Evolutionary conservation across 2,888 invertebrate species (phyloP).

Genomic region (Chydorus sphaericus): DNA sequence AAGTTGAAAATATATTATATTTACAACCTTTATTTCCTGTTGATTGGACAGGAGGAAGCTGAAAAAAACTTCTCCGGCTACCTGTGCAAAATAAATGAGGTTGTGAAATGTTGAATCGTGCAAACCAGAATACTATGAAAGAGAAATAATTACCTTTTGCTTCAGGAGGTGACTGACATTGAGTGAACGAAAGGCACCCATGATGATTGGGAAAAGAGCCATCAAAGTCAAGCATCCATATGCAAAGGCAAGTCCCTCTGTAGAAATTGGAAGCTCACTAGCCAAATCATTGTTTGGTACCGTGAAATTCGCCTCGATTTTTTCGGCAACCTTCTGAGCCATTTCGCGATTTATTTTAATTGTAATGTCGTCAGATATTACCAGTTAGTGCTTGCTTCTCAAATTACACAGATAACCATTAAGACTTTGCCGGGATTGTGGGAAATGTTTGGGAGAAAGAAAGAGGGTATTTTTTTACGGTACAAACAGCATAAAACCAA

Average conservation of each 20-base stretch:
- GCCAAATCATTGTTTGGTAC: not conserved
- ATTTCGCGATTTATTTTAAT: no score
- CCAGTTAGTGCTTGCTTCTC: no score
- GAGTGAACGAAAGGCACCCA: conserved; percentile 84
- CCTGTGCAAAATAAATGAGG: conserved; percentile 37
- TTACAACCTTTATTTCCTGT: no score
- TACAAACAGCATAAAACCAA: no score
- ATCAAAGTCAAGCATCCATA: conserved; percentile 86
- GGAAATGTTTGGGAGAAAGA: no score
- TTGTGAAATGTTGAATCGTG: not conserved
- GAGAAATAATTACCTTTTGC: conserved; percentile 48
- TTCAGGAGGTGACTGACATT: conserved; percentile 81
- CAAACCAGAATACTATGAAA: not conserved
- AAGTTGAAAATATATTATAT: no score
- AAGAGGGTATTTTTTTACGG: no score
- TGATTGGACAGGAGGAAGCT: no score
- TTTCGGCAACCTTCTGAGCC: not conserved
- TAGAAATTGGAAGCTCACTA: conserved; percentile 50
- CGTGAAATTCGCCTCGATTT: not conserved
- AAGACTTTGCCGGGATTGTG: no score
- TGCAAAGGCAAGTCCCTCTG: conserved; percentile 87
- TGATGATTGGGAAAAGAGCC: conserved; percentile 90
- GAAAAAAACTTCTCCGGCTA: conserved; percentile 74
- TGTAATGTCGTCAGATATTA: no score
- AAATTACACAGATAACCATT: no score